Evolutionary conservation across 2,888 invertebrate genomes (phyloP), one percentile per base, ranked within the genome.

Genomic region (Linnaemya vulpina): DNA sequence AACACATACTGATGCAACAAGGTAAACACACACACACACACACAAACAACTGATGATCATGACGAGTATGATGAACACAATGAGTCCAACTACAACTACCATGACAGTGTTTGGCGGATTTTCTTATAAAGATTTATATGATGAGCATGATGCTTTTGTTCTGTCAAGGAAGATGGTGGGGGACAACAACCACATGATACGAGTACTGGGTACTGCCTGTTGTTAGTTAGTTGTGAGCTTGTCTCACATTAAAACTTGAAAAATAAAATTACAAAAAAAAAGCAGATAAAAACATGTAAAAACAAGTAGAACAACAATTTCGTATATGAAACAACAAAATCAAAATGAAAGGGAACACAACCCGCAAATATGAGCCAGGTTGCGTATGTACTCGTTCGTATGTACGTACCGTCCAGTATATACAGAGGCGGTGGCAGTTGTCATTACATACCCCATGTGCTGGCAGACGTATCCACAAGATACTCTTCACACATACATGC

Each of bases 371-470:
- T 73, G 67, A 70, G 67, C 82, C 74, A 79, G 86, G 71, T 85
- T 70, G 8, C 38, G 38, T 35, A 3, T 35, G 43, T 40, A n/a
- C n/a, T 51, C 46, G 55, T 58, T 20, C 20, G 0, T 20, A 58
- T 4, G 4, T 43, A 43, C n/a, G 10, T 58, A 60, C 46, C 46
- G 4, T 15, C 15, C 38, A 7, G 2, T 53, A 62, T 25, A 65
- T 51, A 80, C 75, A 76, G 65, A 80, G 80, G 75, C 84, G 84
- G 84, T 84, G 84, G 84, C 84, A 80, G 80, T 84, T 71, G 79
- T 80, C 76, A 75, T 84, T 80, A 80, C 84, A 75, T 76, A 70
- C 76, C 71, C 38, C 49, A 46, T 82, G 70, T 75, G 67, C 67
- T 53, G 60, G n/a, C n/a, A n/a, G n/a, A 60, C 60, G 49, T 63